phyloP scores from a whole-genome alignment of 2,888 invertebrate genomes.

The Parnassius glacialis region DNA sequence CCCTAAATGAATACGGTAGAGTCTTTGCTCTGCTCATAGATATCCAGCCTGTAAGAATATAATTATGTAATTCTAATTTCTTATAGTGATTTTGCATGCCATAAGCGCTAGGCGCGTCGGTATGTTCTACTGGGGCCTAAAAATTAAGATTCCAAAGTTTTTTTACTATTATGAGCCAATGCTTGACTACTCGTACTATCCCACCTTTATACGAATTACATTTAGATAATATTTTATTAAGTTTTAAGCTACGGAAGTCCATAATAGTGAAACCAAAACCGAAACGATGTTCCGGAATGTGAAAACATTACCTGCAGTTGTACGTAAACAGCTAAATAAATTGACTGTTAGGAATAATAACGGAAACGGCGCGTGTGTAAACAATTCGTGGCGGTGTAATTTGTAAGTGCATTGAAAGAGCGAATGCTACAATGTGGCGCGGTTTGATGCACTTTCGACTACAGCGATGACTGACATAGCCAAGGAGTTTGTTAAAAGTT shows the following conservation, averaged over 20 bases:
- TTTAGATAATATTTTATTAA: too few species aligned
- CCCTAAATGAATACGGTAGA: too few species aligned
- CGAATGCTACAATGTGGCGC: conserved; percentile 3
- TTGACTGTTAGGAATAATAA: neutral
- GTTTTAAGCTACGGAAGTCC: neutral
- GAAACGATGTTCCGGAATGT: neutral
- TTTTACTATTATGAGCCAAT: too few species aligned
- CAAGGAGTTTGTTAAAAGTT: neutral
- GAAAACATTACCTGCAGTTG: neutral
- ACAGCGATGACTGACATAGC: conserved; percentile 10
- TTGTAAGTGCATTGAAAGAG: conserved; percentile 15
- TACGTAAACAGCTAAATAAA: conserved; percentile 1
- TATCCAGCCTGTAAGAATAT: too few species aligned
- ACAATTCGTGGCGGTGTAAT: conserved; percentile 8
- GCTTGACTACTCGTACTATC: too few species aligned
- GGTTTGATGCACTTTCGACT: conserved; percentile 5
- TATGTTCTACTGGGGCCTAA: too few species aligned
- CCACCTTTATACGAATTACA: too few species aligned
- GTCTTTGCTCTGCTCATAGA: too few species aligned
- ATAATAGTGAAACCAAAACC: neutral
- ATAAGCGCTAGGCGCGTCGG: too few species aligned
- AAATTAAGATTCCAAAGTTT: too few species aligned
- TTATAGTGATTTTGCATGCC: too few species aligned
- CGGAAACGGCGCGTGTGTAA: conserved; percentile 7
- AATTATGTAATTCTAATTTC: too few species aligned